phyloP scores from a whole-genome alignment of 2,888 invertebrate species.

The Tinea pellionella region DNA sequence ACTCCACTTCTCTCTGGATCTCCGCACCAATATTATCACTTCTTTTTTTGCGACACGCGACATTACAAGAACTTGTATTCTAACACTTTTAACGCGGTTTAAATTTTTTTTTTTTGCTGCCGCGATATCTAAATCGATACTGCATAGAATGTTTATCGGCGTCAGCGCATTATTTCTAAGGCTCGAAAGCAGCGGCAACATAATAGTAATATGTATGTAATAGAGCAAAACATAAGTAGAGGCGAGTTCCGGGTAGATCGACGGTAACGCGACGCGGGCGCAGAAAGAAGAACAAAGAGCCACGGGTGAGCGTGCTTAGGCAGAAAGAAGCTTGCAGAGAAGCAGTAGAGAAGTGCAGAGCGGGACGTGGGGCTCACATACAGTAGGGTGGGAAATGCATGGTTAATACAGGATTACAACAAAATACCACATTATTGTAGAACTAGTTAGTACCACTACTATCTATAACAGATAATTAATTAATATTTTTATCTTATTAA shows the following conservation, averaged over 20 bases:
- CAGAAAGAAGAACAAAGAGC: constrained; percentile 37
- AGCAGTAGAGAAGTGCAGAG: constrained; percentile 70
- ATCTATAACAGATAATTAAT: constrained; percentile 34
- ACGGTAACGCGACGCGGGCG: constrained; percentile 39
- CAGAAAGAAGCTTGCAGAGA: constrained; percentile 70
- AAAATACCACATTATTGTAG: constrained; percentile 45
- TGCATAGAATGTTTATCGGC: constrained; percentile 20
- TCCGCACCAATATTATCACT: constrained; percentile 31
- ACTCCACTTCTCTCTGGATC: constrained; percentile 66
- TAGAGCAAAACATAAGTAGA: neutral
- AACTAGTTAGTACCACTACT: constrained; percentile 43
- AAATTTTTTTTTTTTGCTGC: no score
- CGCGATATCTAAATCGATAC: neutral
- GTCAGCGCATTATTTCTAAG: constrained; percentile 49
- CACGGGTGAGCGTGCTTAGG: constrained; percentile 65
- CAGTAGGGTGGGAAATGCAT: constrained; percentile 57
- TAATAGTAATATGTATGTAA: constrained; percentile 32
- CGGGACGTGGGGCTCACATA: constrained; percentile 66
- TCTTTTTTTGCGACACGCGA: neutral
- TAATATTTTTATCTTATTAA: neutral
- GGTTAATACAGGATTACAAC: constrained; percentile 65
- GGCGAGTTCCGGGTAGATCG: neutral
- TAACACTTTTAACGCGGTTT: no score
- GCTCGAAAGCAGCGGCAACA: constrained; percentile 60
- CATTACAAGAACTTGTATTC: no score